Conservation (phyloP, 2,797 vertebrate genomes). For the Geotrypetes seraphini region DNA sequence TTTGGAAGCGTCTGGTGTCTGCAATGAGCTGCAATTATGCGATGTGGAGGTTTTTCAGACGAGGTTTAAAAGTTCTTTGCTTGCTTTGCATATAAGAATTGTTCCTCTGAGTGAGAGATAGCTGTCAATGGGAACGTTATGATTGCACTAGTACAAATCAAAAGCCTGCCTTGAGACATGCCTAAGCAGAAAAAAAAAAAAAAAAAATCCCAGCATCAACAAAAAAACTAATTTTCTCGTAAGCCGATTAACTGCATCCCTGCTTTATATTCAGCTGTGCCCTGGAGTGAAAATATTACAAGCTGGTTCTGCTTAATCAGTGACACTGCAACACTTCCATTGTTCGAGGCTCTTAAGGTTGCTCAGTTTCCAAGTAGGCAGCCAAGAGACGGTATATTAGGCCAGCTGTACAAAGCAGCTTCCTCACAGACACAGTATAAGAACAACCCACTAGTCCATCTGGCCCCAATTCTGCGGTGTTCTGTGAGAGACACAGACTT, state of each 20-base stretch:
- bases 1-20: too few relatives aligned
- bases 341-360: too few relatives aligned
- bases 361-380: too few relatives aligned
- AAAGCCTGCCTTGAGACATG: conserved; percentile 7
- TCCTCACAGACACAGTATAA: too few relatives aligned
- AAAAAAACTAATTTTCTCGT: conserved; percentile 10
- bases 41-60: too few relatives aligned
- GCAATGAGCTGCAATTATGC: too few relatives aligned
- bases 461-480: too few relatives aligned
- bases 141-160: conserved; percentile 5
- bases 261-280: conserved; percentile 10
- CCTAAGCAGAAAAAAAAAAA: conserved; percentile 14
- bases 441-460: too few relatives aligned
- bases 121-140: conserved; percentile 2
- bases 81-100: conserved; percentile 13
- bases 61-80: background rate
- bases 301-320: conserved; percentile 3
- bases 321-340: background rate
- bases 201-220: conserved; percentile 3
- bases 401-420: too few relatives aligned
- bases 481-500: too few relatives aligned
- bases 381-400: too few relatives aligned
- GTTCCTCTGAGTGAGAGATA: conserved; percentile 6
- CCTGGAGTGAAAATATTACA: conserved; percentile 2
- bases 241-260: conserved; percentile 5